Evolutionary conservation across 1,140 invertebrate genomes (phyloP).

Genomic region (Phymorhynchus buccinoides): DNA sequence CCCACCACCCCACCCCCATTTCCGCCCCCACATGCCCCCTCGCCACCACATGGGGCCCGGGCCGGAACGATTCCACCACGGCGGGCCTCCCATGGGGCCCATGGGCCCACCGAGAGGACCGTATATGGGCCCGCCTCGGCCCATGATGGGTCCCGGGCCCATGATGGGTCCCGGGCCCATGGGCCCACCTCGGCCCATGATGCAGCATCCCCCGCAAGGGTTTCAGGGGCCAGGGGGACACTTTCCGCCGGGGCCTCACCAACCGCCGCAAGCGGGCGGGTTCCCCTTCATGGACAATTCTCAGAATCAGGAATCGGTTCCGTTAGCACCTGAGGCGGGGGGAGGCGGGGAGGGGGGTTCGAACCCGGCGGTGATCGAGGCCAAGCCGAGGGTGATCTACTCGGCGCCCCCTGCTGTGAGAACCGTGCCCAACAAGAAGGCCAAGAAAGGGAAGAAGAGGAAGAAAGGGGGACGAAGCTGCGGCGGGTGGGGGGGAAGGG

Average conservation of each 20-base stretch:
- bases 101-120: conserved; percentile 37
- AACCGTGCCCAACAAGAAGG: conserved; percentile 48
- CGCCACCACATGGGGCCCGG: not conserved
- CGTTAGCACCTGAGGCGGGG: no score
- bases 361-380: conserved; percentile 54
- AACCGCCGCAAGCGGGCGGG: conserved; percentile 31
- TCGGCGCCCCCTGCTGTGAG: conserved; percentile 64
- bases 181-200: conserved; percentile 36
- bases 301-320: no score
- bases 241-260: conserved; percentile 39
- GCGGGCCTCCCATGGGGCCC: conserved; percentile 14
- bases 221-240: not conserved
- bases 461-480: conserved; percentile 73
- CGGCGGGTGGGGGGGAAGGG: conserved; percentile 38
- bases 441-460: conserved; percentile 75
- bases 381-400: conserved; percentile 66
- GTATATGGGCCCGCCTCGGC: conserved; percentile 11
- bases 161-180: conserved; percentile 27
- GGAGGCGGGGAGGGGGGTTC: not conserved
- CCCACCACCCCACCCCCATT: conserved; percentile 31
- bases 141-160: conserved; percentile 11
- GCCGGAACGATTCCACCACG: not conserved
- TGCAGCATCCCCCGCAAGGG: conserved; percentile 1
- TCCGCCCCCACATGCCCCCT: no score
- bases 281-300: conserved; percentile 35